These are phyloP conservation scores for Odocoileus virginianus DNA, from an alignment of 2,113 vertebrate species.

Conservation along the genomic window DNA sequence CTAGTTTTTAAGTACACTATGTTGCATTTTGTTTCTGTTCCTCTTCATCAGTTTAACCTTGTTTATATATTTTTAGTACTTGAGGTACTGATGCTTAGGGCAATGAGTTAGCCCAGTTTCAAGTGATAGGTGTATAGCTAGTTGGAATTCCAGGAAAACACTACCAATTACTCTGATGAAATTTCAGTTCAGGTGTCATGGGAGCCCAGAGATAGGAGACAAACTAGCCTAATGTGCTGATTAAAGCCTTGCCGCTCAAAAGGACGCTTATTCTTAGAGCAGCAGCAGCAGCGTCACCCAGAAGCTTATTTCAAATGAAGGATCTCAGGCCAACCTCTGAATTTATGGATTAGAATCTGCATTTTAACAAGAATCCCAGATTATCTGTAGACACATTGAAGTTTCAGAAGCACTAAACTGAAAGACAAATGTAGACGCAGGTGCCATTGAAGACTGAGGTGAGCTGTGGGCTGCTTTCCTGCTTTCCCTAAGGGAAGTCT, in stretches of 20 bases:
- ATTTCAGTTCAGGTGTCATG: not conserved
- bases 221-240: not conserved
- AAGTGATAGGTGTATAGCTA: not conserved
- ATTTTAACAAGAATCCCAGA: not conserved
- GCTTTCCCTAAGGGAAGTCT: not conserved
- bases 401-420: not conserved
- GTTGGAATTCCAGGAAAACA: not conserved
- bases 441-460: not conserved
- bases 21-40: not conserved
- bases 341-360: not conserved
- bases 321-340: not conserved
- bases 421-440: not conserved
- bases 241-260: not conserved
- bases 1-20: not conserved
- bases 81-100: not conserved
- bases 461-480: not conserved
- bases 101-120: not conserved
- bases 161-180: not conserved
- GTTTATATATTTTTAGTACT: not conserved
- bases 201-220: not conserved
- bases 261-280: not conserved
- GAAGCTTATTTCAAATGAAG: not conserved
- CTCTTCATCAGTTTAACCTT: not conserved
- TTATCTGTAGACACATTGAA: not conserved
- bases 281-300: not conserved